Base-by-base conservation (phyloP, 1,140 invertebrate genomes). In the Panulirus ornatus region DNA sequence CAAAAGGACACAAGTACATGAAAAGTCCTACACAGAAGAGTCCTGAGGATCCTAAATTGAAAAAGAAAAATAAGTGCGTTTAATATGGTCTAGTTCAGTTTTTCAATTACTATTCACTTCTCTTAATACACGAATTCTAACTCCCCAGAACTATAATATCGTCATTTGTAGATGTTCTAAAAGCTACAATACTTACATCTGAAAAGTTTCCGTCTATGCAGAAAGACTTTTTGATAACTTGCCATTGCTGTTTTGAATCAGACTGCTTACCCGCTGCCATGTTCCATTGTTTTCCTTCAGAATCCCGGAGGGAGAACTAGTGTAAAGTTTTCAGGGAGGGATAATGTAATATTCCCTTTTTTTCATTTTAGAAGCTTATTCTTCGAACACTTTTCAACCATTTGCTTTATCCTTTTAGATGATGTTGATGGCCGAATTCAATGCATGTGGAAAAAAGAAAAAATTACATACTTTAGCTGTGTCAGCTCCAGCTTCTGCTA, bases 141-240 rank as follows among this genome's bases (percentile, higher is more conserved):
- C 16, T 16, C 44, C 16, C 8, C 8, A 11, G 22, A 22, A 78
- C 42, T 22, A 78, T 42, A 22, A 78, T n/a, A 22, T 19, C 0
- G 38, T 0, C 16, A 22, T 19, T 14, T 11, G 5, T 6, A 22
- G 42, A 78, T 42, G n/a, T 0, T 22, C 19, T 14, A 0, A 22
- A 22, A 38, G 42, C 19, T 11, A 47, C 1, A 51, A 63, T 27
- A 86, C 84, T 66, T 14, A 87, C 84, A n/a, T 47, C 51, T 2
- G 51, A 27, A 36, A 87, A 87, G 36, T 78, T 78, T 2, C 73
- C 84, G 1, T 87, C 84, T 0, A 87, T 76, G 27, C 27, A 87
- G 51, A 79, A 87, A 1, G 47, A 75, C n/a, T 63, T 58, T n/a
- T 63, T 58, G 30, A 87, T 66, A 40, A 63, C 36, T 40, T 78